A percentile compares a stretch with the other conserved stretches of the same genome.
Evolutionary conservation across 1,140 invertebrate species (phyloP).

Genomic region (Microplitis demolitor): DNA sequence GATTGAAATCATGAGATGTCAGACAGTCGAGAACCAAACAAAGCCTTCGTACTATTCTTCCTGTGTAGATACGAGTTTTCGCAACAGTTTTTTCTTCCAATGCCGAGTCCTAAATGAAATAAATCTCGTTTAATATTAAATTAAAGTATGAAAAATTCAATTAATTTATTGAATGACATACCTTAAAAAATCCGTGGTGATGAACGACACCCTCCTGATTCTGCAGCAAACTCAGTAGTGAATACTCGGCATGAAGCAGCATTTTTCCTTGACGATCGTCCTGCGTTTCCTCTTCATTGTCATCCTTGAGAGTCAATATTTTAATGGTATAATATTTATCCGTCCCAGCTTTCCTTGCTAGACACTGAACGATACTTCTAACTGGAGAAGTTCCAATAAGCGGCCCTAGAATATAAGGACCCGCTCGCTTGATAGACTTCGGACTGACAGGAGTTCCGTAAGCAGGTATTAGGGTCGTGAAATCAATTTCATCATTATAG

Average conservation of each 20-base stretch:
- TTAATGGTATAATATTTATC: slow-evolving; percentile 80
- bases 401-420: slow-evolving; percentile 75
- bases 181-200: slow-evolving; percentile 82
- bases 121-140: background rate
- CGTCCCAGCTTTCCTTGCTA: slow-evolving; percentile 74
- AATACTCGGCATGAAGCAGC: slow-evolving; percentile 81
- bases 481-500: slow-evolving; percentile 1
- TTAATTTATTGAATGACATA: slow-evolving; percentile 45
- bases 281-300: slow-evolving; percentile 70
- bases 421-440: slow-evolving; percentile 65
- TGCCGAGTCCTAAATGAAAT: slow-evolving; percentile 68
- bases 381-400: slow-evolving; percentile 77
- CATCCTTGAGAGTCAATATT: slow-evolving; percentile 66
- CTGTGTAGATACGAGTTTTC: slow-evolving; percentile 67
- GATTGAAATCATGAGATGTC: slow-evolving; percentile 75
- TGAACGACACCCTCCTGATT: slow-evolving; percentile 78
- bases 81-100: slow-evolving; percentile 67
- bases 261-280: slow-evolving; percentile 84
- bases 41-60: slow-evolving; percentile 67
- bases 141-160: background rate
- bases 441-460: slow-evolving; percentile 44
- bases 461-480: slow-evolving; percentile 33
- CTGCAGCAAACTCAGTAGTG: slow-evolving; percentile 72
- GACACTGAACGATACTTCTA: slow-evolving; percentile 78
- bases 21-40: slow-evolving; percentile 81